Percentiles rank a stretch among this genome's conserved stretches.
These are phyloP conservation scores for Neosalanx taihuensis DNA, from an alignment of 2,797 vertebrate species.

Conservation along the genomic window DNA sequence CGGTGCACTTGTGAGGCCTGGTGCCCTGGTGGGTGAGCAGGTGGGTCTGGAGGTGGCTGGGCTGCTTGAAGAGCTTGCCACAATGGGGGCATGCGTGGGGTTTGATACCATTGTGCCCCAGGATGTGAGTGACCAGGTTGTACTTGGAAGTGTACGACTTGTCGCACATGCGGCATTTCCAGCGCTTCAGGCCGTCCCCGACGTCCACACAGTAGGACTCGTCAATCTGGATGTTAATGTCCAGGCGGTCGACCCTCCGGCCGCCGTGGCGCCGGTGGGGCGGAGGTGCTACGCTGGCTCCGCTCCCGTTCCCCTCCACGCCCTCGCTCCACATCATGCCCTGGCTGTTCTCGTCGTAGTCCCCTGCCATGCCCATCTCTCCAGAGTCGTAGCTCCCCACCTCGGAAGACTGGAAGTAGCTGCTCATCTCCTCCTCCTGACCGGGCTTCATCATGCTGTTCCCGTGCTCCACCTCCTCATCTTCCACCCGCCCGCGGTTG, in stretches of 20 bases:
- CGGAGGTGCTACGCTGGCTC: constrained; percentile 35
- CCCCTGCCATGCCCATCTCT: constrained; percentile 73
- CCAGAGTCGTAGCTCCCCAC: constrained; percentile 73
- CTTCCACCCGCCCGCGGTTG: constrained; percentile 40
- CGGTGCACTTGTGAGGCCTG: constrained; percentile 92
- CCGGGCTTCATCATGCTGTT: constrained; percentile 65
- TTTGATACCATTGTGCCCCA: constrained; percentile 97
- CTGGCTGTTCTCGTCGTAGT: constrained; percentile 76
- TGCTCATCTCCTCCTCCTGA: constrained; percentile 74
- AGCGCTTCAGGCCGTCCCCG: constrained; percentile 90
- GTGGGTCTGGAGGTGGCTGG: constrained; percentile 96
- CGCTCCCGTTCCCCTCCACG: constrained; percentile 63
- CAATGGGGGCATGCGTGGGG: constrained; percentile 93
- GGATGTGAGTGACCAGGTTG: constrained; percentile 96
- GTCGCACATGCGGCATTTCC: constrained; percentile 98
- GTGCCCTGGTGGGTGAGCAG: constrained; percentile 96
- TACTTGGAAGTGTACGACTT: constrained; percentile 99
- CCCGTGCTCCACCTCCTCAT: constrained; percentile 34
- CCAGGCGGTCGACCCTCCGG: constrained; percentile 91
- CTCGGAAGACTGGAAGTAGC: constrained; percentile 77
- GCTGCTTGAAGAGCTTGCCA: constrained; percentile 97
- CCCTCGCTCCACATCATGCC: constrained; percentile 76
- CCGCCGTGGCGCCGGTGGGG: constrained; percentile 75
- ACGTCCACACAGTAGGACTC: constrained; percentile 96
- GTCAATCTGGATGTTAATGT: constrained; percentile 97